phyloP scores from a whole-genome alignment of 92 coral and sea anemone genomes.

The Muricea muricata region DNA sequence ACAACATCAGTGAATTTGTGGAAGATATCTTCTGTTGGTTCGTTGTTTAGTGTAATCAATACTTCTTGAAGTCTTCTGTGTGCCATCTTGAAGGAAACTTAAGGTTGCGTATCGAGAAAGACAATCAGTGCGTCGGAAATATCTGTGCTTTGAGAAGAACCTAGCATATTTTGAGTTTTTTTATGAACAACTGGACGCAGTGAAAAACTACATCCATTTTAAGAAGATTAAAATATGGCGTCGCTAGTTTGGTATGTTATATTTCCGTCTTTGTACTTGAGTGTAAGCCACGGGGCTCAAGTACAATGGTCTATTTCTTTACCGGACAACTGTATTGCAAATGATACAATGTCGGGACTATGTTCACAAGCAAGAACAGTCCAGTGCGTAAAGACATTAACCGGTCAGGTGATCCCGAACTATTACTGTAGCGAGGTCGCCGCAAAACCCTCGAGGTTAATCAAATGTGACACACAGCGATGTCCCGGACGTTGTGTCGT shows the following conservation, averaged over 20 bases:
- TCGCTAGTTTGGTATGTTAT: neutral
- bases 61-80: neutral
- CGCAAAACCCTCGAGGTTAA: neutral
- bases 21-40: neutral
- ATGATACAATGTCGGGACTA: neutral
- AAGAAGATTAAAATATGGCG: neutral
- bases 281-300: neutral
- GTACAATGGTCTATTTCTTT: neutral
- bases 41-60: neutral
- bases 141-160: no score
- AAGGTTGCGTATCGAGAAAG: neutral
- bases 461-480: conserved; percentile 7
- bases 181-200: no score
- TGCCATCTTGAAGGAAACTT: neutral
- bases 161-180: no score
- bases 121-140: neutral
- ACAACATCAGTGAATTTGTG: neutral
- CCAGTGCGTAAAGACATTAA: conserved; percentile 2
- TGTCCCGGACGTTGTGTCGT: conserved; percentile 35
- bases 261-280: neutral
- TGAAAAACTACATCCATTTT: neutral
- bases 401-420: conserved; percentile 16
- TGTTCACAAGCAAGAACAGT: conserved; percentile 7
- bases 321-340: conserved; percentile 2
- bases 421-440: neutral